Percentiles rank a stretch among this genome's conserved stretches.
phyloP scores from a whole-genome alignment of 2,888 invertebrate genomes.

The Meganola albula region DNA sequence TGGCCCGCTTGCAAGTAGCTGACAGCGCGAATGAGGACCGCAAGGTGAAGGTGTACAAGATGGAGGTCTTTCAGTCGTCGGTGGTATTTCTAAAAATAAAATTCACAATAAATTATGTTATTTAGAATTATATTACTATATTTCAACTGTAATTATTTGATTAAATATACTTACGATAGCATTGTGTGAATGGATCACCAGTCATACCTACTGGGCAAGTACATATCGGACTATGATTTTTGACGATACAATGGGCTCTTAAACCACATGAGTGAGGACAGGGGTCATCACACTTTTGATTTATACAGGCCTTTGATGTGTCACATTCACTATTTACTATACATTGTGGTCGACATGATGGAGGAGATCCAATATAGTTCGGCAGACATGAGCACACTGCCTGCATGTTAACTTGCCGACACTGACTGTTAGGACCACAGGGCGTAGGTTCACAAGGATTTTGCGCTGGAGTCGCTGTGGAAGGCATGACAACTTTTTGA shows the following conservation, averaged over 20 bases:
- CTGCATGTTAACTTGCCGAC: conserved; percentile 86
- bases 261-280: conserved; percentile 93
- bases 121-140: neutral
- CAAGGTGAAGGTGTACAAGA: conserved; percentile 90
- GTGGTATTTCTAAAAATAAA: conserved; percentile 45
- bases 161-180: conserved; percentile 79
- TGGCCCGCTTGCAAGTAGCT: conserved; percentile 83
- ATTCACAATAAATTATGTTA: neutral
- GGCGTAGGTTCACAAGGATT: conserved; percentile 91
- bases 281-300: conserved; percentile 91
- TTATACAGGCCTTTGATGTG: conserved; percentile 87
- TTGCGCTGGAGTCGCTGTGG: conserved; percentile 58
- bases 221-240: conserved; percentile 92
- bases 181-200: conserved; percentile 91
- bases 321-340: conserved; percentile 92
- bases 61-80: conserved; percentile 81
- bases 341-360: conserved; percentile 90
- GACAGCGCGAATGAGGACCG: conserved; percentile 89
- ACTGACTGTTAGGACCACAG: conserved; percentile 92
- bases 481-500: no score
- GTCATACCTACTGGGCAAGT: conserved; percentile 90
- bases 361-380: conserved; percentile 87
- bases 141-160: no score
- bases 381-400: conserved; percentile 91
- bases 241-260: conserved; percentile 87